Base-by-base conservation (phyloP, 2,888 invertebrate species). In the Frankliniella intonsa region DNA sequence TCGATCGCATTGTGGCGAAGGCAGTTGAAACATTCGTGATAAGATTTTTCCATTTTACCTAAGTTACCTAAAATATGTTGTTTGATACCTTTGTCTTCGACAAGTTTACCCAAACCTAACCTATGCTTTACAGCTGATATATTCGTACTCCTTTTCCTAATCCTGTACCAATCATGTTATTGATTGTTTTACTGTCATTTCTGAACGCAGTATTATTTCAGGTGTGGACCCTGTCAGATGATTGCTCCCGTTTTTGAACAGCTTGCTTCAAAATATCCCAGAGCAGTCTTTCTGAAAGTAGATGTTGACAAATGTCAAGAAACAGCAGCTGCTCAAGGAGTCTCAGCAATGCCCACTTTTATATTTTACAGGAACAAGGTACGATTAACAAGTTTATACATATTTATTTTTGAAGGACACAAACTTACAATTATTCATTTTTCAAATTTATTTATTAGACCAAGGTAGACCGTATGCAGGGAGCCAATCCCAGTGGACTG, bases 301-400 rank as follows among this genome's bases (percentile, higher is more conserved):
- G 97, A 98, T 88, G 98, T 99, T 25, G 98, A 99, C 87, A 93
- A 94, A 88, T 98, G 96, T 86, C 93, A 93, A 85, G 97, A 96
- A 85, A 95, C 95, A 14, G 97, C 98, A 2, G 92, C 93, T 50
- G 90, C 92, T 19, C 95, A 98, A 87, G 96, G 96, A 82, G 95
- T 99, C 76, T 94, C 94, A 82, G 97, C 98, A 0, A 98, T 99
- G 98, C 99, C 99, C 49, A 99, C 99, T 0, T 99, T 99, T 87
- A 93, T 97, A 85, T 97, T 99, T 87, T 98, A 95, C 88, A 92
- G 95, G 85, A 98, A 95, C 87, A 91, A 93, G 87, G 93, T 93
- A 88, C 87, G 87, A 81, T 81, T 49, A 19, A 55, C 27, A 50
- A 69, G 1, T 22, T 62, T 80, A 12, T 10, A 11, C 27, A 19